These are phyloP conservation scores for Odontamblyopus lacepedii DNA, from an alignment of 2,797 vertebrate species.

Conservation along the genomic window DNA sequence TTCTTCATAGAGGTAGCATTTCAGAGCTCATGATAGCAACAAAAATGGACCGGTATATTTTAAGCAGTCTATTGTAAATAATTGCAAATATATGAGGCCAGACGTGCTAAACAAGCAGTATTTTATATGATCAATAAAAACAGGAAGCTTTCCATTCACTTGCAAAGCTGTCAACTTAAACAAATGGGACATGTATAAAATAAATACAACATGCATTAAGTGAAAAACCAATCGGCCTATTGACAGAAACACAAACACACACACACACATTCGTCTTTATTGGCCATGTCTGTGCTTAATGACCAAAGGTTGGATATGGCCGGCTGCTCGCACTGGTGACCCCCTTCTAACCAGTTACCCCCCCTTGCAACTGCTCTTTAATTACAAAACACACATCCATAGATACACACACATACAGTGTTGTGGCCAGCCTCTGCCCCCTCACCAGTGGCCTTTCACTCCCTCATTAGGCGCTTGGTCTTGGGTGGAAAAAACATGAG, in stretches of 20 bases:
- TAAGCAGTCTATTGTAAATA: constrained; percentile 13
- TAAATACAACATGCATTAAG: constrained; percentile 30
- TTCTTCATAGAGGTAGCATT: too few species aligned
- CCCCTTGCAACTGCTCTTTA: constrained; percentile 70
- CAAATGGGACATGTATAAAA: constrained; percentile 31
- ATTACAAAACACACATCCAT: constrained; percentile 47
- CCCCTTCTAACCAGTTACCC: constrained; percentile 66
- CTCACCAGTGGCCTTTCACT: constrained; percentile 67
- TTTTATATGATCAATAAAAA: not conserved
- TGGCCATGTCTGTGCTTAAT: constrained; percentile 66
- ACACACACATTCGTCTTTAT: constrained; percentile 46
- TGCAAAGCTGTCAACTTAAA: constrained; percentile 3
- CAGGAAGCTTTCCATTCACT: not conserved
- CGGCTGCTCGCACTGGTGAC: constrained; percentile 69
- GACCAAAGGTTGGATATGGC: constrained; percentile 71
- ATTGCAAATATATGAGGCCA: not conserved
- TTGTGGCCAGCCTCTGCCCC: constrained; percentile 41
- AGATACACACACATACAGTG: constrained; percentile 21
- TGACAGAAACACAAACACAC: constrained; percentile 35
- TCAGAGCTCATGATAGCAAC: not conserved
- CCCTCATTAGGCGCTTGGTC: constrained; percentile 72
- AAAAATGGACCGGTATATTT: not conserved
- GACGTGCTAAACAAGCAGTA: not conserved
- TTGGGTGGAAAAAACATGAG: constrained; percentile 60
- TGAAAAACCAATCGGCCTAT: constrained; percentile 34